These are phyloP conservation scores for Rhineura floridana DNA, from an alignment of 2,113 vertebrate genomes.

Conservation along the genomic window DNA sequence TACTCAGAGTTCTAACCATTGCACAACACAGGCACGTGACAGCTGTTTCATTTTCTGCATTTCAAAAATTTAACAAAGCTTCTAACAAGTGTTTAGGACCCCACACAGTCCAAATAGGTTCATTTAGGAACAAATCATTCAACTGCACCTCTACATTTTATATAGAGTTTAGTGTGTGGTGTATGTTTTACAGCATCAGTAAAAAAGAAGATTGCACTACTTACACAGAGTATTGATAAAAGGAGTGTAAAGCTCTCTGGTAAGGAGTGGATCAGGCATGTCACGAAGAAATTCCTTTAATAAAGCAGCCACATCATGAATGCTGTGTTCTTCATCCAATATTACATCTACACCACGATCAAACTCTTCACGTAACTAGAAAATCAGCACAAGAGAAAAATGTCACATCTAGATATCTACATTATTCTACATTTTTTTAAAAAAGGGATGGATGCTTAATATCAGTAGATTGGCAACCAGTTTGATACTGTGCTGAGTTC, in stretches of 20 bases:
- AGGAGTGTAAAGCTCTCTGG: slow-evolving; percentile 93
- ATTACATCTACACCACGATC: slow-evolving; percentile 91
- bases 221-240: slow-evolving; percentile 94
- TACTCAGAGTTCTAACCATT: not conserved
- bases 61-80: not conserved
- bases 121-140: not conserved
- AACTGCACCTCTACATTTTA: not conserved
- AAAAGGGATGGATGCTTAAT: not conserved
- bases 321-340: slow-evolving; percentile 91
- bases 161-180: not conserved
- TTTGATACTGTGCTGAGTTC: not conserved
- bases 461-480: not conserved
- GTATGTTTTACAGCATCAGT: not conserved
- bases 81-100: not conserved
- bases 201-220: slow-evolving; percentile 55
- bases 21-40: not conserved
- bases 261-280: slow-evolving; percentile 94
- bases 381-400: slow-evolving; percentile 31
- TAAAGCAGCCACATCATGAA: slow-evolving; percentile 94
- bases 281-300: slow-evolving; percentile 97
- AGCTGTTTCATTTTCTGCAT: not conserved
- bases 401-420: slow-evolving; percentile 10
- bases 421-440: not conserved
- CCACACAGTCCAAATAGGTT: not conserved
- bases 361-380: slow-evolving; percentile 92